Conservation (phyloP, 2,797 vertebrate species). For the Epinephelus malabaricus region DNA sequence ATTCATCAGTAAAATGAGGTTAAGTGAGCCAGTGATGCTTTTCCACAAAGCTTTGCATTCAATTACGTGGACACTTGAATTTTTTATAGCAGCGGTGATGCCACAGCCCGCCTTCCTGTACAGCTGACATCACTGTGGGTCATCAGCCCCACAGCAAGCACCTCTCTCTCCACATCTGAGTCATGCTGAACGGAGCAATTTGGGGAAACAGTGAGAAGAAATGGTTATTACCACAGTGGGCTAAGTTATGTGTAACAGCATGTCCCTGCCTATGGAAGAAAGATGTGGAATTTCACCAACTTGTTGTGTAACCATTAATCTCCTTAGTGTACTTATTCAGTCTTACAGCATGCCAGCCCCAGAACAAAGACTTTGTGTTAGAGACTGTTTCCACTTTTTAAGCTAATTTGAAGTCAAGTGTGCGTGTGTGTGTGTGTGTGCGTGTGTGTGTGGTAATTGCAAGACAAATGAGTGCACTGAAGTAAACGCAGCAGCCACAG, state of each 20-base stretch:
- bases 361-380: conserved; percentile 60
- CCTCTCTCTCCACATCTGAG: conserved; percentile 15
- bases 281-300: conserved; percentile 60
- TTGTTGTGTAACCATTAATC: conserved; percentile 79
- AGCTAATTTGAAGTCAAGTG: conserved; percentile 23
- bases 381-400: conserved; percentile 31
- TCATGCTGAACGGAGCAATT: conserved; percentile 15
- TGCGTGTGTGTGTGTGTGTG: too few species aligned
- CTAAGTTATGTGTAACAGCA: conserved; percentile 54
- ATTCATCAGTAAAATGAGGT: neutral
- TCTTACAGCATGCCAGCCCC: conserved; percentile 23
- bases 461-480: conserved; percentile 3
- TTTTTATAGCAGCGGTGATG: neutral
- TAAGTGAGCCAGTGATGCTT: neutral
- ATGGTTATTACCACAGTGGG: conserved; percentile 35
- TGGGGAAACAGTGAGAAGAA: conserved; percentile 26
- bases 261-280: conserved; percentile 48
- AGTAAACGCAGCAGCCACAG: neutral
- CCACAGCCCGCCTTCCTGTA: neutral
- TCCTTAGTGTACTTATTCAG: conserved; percentile 63
- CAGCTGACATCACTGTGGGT: conserved; percentile 11
- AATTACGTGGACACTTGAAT: neutral
- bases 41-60: neutral
- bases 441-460: neutral
- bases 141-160: neutral